Evolutionary conservation across 2,113 vertebrate species (phyloP).

Genomic region (Chauna torquata): DNA sequence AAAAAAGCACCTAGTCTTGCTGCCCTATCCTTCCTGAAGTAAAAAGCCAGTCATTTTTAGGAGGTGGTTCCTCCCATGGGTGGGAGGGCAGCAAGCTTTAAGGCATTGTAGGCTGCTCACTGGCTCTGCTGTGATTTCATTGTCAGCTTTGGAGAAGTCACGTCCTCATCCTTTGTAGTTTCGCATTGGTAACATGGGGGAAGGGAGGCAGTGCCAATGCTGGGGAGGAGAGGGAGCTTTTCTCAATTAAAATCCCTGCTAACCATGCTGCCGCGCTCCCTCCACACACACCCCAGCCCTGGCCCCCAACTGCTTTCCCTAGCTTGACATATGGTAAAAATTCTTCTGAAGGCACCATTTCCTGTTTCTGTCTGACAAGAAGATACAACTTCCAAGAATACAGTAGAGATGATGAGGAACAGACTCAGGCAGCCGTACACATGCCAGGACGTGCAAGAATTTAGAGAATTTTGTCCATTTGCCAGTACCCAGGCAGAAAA

Average conservation of each 20-base stretch:
- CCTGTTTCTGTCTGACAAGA: conserved; percentile 60
- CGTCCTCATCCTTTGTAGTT: conserved; percentile 28
- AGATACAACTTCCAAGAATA: conserved; percentile 59
- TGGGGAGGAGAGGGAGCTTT: background rate
- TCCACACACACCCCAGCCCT: fast-evolving
- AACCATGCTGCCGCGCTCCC: fast-evolving
- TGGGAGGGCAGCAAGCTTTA: background rate
- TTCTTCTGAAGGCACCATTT: conserved; percentile 42
- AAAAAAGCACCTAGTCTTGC: background rate
- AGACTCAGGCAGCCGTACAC: conserved; percentile 20
- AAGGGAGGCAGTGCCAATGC: background rate
- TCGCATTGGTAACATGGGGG: conserved; percentile 4
- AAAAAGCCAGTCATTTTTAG: background rate
- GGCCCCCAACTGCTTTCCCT: background rate
- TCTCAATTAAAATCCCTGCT: background rate
- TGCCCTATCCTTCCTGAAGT: background rate
- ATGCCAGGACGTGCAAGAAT: conserved; percentile 63
- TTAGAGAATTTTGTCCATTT: conserved; percentile 58
- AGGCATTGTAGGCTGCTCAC: background rate
- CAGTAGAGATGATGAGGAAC: conserved; percentile 59
- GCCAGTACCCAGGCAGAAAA: conserved; percentile 32
- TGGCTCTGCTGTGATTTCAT: background rate
- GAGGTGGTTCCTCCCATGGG: background rate
- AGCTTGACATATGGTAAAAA: conserved; percentile 59
- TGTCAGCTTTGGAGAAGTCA: background rate